A percentile compares a stretch with the other conserved stretches of the same genome.
Conservation (phyloP, 2,797 vertebrate species). For the Sebastes goodei region DNA sequence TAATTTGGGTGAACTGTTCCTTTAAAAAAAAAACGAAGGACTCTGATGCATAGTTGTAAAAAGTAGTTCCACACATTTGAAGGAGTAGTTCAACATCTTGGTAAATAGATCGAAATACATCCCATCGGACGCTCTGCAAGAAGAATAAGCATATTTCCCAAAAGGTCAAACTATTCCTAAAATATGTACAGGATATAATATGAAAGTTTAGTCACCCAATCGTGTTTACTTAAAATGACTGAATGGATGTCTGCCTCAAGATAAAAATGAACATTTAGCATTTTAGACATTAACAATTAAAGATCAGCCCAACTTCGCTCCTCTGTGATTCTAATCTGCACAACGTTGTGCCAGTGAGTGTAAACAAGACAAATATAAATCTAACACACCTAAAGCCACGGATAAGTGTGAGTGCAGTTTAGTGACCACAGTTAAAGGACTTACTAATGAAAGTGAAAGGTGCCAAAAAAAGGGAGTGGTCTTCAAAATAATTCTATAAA, state of each 20-base stretch:
- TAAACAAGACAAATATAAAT: conserved; percentile 26
- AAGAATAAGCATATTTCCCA: not conserved
- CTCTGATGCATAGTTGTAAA: conserved; percentile 23
- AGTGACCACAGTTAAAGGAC: conserved; percentile 11
- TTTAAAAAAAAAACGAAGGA: not conserved
- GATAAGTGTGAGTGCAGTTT: conserved; percentile 3
- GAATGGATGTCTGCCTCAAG: not conserved
- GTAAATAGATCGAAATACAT: not conserved
- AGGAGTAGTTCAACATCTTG: not conserved
- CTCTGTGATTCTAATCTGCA: not conserved
- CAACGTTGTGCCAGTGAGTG: conserved; percentile 13
- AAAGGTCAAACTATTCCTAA: not conserved
- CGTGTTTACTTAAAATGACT: not conserved
- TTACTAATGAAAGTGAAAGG: conserved; percentile 1
- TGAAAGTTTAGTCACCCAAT: not conserved
- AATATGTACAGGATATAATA: not conserved
- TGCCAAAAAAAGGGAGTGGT: not conserved
- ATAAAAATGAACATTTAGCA: not conserved
- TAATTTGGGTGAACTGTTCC: conserved; percentile 22
- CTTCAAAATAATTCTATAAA: not conserved
- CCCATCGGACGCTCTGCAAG: not conserved
- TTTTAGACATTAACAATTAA: not conserved
- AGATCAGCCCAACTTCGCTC: not conserved
- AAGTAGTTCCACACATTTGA: not conserved
- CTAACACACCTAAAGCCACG: conserved; percentile 1